These are phyloP conservation scores for Eurypyga helias DNA, from an alignment of 2,113 vertebrate species.

Conservation along the genomic window DNA sequence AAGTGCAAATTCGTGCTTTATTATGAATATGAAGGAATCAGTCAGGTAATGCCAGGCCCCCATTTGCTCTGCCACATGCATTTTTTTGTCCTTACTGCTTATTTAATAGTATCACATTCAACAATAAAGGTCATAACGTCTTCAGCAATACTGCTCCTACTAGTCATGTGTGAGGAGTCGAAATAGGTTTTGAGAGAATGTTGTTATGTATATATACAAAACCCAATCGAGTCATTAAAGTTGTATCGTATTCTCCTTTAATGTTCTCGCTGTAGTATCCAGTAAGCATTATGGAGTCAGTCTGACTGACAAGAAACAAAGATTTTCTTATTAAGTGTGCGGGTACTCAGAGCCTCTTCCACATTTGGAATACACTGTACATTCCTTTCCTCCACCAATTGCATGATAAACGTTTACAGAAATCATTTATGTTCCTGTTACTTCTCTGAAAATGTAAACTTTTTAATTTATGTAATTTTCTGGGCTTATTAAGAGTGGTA, in stretches of 20 bases:
- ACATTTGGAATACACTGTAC: not conserved
- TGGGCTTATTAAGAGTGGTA: not conserved
- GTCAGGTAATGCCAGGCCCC: not conserved
- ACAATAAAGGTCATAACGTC: not conserved
- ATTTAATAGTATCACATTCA: not conserved
- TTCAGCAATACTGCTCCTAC: not conserved
- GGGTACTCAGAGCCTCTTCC: not conserved
- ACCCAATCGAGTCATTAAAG: not conserved
- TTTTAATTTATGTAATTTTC: not conserved
- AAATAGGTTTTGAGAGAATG: not conserved
- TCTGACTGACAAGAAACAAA: not conserved
- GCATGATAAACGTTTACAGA: not conserved
- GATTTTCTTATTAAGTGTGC: not conserved
- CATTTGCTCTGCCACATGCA: not conserved
- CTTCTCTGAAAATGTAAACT: not conserved
- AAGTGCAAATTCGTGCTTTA: not conserved
- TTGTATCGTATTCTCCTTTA: not conserved
- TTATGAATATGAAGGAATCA: not conserved
- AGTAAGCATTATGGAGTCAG: not conserved
- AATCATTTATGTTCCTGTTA: not conserved
- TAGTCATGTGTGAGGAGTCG: not conserved
- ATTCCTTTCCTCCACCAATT: not conserved
- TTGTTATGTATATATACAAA: not conserved
- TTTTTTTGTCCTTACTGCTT: not conserved
- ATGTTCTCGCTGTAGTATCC: not conserved